These are phyloP conservation scores for Sipunculus nudus DNA, from an alignment of 2,888 invertebrate genomes.

Conservation along the genomic window DNA sequence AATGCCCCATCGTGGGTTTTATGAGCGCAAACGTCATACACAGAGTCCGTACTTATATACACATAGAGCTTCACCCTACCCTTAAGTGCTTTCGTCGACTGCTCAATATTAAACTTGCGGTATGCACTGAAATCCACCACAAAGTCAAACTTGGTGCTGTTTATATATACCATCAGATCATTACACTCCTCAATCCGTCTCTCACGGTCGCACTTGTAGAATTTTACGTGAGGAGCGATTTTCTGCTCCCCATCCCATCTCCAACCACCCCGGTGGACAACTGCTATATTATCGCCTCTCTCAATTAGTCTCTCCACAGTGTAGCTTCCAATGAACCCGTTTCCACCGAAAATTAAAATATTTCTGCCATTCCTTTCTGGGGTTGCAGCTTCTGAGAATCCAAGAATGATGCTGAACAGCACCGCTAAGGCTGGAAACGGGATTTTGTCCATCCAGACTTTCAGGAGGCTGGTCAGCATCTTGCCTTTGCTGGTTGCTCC, in stretches of 20 bases:
- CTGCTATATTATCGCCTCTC: slow-evolving; percentile 50
- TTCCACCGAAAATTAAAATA: slow-evolving; percentile 67
- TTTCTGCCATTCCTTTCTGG: too few relatives aligned
- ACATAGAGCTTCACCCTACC: slow-evolving; percentile 64
- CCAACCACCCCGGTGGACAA: slow-evolving; percentile 68
- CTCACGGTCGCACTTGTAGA: slow-evolving; percentile 65
- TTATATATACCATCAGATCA: slow-evolving; percentile 44
- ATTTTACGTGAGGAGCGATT: slow-evolving; percentile 51
- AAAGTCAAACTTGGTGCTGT: slow-evolving; percentile 58
- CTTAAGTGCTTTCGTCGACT: slow-evolving; percentile 56
- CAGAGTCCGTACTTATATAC: slow-evolving; percentile 68
- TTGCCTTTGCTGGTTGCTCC: too few relatives aligned
- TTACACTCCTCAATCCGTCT: slow-evolving; percentile 44
- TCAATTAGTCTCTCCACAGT: slow-evolving; percentile 60
- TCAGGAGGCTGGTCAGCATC: too few relatives aligned
- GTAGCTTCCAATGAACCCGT: slow-evolving; percentile 68
- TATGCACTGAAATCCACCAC: slow-evolving; percentile 68
- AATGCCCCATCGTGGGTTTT: slow-evolving; percentile 42
- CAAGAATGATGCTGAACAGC: too few relatives aligned
- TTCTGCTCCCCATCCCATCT: slow-evolving; percentile 65
- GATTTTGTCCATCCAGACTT: too few relatives aligned
- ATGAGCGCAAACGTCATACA: slow-evolving; percentile 68
- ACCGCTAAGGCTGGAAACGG: too few relatives aligned
- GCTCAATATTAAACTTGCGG: slow-evolving; percentile 60
- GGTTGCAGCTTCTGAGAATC: too few relatives aligned